Evolutionary conservation across 2,113 vertebrate genomes (phyloP).

Genomic region (Lagopus muta): DNA sequence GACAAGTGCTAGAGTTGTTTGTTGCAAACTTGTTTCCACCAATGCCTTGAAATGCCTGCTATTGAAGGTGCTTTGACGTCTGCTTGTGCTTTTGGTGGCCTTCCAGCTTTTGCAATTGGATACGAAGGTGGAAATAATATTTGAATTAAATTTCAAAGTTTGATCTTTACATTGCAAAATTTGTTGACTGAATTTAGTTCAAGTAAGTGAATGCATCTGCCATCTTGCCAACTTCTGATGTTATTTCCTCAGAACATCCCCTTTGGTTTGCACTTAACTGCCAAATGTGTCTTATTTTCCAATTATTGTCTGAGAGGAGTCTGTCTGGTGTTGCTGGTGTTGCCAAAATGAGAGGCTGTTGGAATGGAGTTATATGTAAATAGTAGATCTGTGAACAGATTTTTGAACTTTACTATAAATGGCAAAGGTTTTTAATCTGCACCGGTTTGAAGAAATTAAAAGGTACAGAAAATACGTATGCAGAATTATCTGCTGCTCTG

Average conservation of each 20-base stretch:
- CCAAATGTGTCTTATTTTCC: conserved; percentile 37
- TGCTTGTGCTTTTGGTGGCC: not conserved
- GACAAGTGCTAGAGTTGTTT: not conserved
- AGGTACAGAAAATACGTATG: not conserved
- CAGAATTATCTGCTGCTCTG: not conserved
- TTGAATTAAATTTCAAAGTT: not conserved
- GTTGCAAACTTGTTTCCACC: not conserved
- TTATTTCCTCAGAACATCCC: conserved; percentile 36
- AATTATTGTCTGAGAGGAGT: conserved; percentile 21
- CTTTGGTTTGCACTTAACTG: conserved; percentile 32
- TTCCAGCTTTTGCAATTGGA: not conserved
- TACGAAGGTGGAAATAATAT: not conserved
- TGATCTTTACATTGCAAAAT: conserved; percentile 25
- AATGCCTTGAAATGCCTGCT: not conserved
- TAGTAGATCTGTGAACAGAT: not conserved
- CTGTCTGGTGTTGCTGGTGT: conserved; percentile 1
- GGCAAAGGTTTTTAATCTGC: not conserved
- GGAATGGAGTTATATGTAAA: not conserved
- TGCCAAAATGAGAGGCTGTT: conserved; percentile 32
- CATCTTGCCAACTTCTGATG: conserved; percentile 34
- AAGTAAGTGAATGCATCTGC: conserved; percentile 11
- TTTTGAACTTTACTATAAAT: not conserved
- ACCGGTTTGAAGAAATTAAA: not conserved
- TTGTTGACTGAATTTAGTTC: conserved; percentile 24
- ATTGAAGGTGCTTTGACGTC: not conserved